phyloP scores from a whole-genome alignment of 2,797 vertebrate species.

The Leptoclinus maculatus region DNA sequence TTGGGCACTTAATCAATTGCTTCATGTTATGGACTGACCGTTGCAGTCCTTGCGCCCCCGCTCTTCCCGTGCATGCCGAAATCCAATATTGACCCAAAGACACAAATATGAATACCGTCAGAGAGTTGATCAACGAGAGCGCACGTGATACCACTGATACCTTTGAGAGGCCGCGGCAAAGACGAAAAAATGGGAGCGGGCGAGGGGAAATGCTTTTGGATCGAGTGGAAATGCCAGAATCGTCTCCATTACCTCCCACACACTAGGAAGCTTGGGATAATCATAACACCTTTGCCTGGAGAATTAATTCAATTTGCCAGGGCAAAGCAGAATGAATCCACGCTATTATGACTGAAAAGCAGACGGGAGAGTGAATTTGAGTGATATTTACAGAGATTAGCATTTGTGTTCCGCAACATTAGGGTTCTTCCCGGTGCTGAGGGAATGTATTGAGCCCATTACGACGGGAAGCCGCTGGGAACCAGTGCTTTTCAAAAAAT shows the following conservation, averaged over 20 bases:
- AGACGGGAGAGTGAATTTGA: constrained; percentile 63
- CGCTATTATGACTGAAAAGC: constrained; percentile 63
- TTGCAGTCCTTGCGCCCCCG: constrained; percentile 8
- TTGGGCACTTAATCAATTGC: constrained; percentile 66
- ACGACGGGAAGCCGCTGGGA: constrained; percentile 71
- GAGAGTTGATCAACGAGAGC: constrained; percentile 7
- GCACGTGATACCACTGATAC: constrained; percentile 37
- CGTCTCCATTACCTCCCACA: constrained; percentile 56
- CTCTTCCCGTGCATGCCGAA: constrained; percentile 18
- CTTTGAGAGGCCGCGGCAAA: constrained; percentile 27
- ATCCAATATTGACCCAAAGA: constrained; percentile 52
- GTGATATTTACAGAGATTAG: constrained; percentile 83
- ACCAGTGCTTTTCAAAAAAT: constrained; percentile 74
- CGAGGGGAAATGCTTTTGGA: constrained; percentile 41
- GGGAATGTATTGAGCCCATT: constrained; percentile 78
- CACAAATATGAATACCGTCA: constrained; percentile 41
- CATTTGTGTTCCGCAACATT: constrained; percentile 83
- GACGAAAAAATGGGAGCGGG: constrained; percentile 26
- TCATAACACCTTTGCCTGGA: constrained; percentile 68
- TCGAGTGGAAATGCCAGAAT: constrained; percentile 29
- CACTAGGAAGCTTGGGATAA: constrained; percentile 56
- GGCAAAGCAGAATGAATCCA: constrained; percentile 64
- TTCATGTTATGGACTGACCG: constrained; percentile 55
- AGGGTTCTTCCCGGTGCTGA: constrained; percentile 63
- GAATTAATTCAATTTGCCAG: constrained; percentile 74